Evolutionary conservation across 2,888 invertebrate genomes (phyloP), one percentile per base, ranked within the genome.

Genomic region (Caenorhabditis sp.): DNA sequence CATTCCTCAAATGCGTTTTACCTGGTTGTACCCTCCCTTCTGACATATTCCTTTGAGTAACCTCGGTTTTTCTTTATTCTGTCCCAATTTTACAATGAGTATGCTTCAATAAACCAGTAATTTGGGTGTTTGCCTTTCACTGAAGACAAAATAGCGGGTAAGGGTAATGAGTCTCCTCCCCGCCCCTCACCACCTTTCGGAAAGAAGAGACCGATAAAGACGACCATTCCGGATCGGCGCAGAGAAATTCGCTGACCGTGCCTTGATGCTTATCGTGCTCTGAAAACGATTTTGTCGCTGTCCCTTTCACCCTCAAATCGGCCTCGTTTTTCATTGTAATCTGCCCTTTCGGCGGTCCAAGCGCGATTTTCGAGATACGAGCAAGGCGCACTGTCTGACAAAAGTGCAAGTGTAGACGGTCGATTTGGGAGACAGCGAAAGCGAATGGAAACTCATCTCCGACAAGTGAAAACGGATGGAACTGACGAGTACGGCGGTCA

Each of bases 181-280:
- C 35, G 35, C 27, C 41, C 46, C 24, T 24, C 27, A 35, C 50
- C 55, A 52, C 53, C 41, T 53, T 35, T 59, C 52, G 41, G 52
- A 22, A 70, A 39, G 58, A 68, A 59, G 43, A 53, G 22, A 55
- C 43, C 68, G 50, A 66, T 56, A 50, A 50, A 46, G 48, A 41
- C 68, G 52, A 53, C 45, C 53, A 59, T 70, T 70, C 70, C 59
- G 59, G 59, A 70, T 70, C 45, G 59, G 26, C 70, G 46, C 45
- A 45, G 52, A 53, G 43, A 59, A 27, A 32, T 45, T 45, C 26
- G 46, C 35, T 70, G 70, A 43, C 70, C 59, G 59, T 53, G 70
- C 59, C 59, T 43, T 52, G 70, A 70, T 59, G 59, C 70, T 70
- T 70, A 70, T 70, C 70, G 70, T 30, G 70, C 59, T 70, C 70